A percentile compares a stretch with the other conserved stretches of the same genome.
phyloP scores from a whole-genome alignment of 2,797 vertebrate genomes.

The Cryptoprocta ferox region DNA sequence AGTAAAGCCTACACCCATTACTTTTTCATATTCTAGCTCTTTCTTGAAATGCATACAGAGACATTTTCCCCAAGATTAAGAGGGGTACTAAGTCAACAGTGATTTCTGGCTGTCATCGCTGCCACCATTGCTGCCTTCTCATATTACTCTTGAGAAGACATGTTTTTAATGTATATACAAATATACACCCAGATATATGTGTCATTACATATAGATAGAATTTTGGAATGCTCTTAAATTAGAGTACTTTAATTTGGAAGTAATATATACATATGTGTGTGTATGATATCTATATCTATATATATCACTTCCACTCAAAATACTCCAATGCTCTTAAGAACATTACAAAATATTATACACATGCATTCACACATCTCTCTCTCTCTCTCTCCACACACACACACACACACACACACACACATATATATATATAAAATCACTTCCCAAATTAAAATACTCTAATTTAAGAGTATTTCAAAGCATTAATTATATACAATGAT shows the following conservation, averaged over 20 bases:
- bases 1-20: neutral
- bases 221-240: too few species aligned
- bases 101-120: neutral
- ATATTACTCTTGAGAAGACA: neutral
- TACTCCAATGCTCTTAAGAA: too few species aligned
- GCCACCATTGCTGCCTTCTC: neutral
- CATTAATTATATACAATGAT: neutral
- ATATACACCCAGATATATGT: neutral
- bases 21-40: neutral
- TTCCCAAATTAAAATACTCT: neutral
- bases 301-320: neutral
- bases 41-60: neutral
- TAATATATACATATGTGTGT: too few species aligned
- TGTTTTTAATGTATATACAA: neutral
- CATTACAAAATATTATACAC: too few species aligned
- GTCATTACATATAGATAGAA: too few species aligned
- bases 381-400: too few species aligned
- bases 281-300: neutral
- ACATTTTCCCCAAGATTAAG: neutral
- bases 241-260: too few species aligned
- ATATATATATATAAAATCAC: neutral
- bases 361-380: too few species aligned
- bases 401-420: too few species aligned
- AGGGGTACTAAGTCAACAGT: neutral
- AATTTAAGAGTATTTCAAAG: neutral